Percentiles rank a stretch among this genome's conserved stretches.
Conservation (phyloP, 2,888 invertebrate genomes). For the Dolomedes plantarius region DNA sequence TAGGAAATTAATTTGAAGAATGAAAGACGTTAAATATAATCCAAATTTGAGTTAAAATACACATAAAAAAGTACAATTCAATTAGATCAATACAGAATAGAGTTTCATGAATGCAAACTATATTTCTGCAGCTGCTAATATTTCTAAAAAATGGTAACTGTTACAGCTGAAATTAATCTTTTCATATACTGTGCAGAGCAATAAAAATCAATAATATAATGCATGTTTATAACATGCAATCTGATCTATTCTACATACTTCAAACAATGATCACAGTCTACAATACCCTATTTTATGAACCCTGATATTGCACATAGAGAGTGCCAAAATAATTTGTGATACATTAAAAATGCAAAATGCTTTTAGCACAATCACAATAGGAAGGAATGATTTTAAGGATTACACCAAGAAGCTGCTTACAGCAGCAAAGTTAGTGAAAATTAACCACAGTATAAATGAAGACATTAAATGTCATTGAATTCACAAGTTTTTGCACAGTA, state of each 20-base stretch:
- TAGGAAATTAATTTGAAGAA: no score
- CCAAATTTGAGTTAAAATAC: no score
- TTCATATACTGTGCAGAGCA: neutral
- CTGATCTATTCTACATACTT: constrained; percentile 23
- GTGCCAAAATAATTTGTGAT: constrained; percentile 43
- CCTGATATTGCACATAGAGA: constrained; percentile 36
- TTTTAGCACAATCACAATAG: constrained; percentile 37
- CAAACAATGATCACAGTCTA: constrained; percentile 57
- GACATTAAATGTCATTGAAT: constrained; percentile 38
- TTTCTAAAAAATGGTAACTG: no score
- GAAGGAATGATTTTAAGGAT: constrained; percentile 2
- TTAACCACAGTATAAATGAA: neutral
- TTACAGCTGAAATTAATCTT: neutral
- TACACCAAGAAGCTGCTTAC: constrained; percentile 33
- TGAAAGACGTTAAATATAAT: no score
- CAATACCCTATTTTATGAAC: constrained; percentile 38
- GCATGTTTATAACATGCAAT: constrained; percentile 10
- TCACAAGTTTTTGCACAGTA: constrained; percentile 7
- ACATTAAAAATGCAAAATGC: constrained; percentile 27
- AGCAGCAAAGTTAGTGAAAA: constrained; percentile 35
- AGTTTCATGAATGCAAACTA: no score
- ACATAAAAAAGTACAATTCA: no score
- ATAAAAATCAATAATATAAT: constrained; percentile 4
- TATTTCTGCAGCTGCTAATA: no score
- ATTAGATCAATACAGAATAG: no score